Conservation (phyloP, 2,888 invertebrate genomes). For the Ernsta delagoae region DNA sequence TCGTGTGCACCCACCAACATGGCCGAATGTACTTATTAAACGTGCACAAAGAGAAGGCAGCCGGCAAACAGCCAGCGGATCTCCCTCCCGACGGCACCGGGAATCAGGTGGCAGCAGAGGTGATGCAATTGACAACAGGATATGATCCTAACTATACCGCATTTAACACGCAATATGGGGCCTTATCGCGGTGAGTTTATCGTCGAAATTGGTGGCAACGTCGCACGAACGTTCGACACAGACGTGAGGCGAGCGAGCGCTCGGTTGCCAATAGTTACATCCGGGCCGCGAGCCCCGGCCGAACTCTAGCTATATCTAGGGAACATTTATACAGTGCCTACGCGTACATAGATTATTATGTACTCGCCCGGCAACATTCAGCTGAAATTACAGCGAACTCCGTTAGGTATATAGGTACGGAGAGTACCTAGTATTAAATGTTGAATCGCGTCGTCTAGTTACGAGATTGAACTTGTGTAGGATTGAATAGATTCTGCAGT, state of each 20-base stretch:
- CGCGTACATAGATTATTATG: constrained; percentile 44
- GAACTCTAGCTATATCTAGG: constrained; percentile 44
- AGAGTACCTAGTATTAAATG: constrained; percentile 16
- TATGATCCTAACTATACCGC: constrained; percentile 46
- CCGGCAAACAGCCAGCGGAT: constrained; percentile 47
- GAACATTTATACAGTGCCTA: constrained; percentile 43
- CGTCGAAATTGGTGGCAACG: constrained; percentile 43
- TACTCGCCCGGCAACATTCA: constrained; percentile 42
- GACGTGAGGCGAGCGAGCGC: constrained; percentile 39
- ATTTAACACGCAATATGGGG: constrained; percentile 43
- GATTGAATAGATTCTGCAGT: neutral
- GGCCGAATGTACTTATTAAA: constrained; percentile 53
- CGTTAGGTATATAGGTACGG: constrained; percentile 16
- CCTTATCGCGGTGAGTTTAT: constrained; percentile 44
- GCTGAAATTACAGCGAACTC: constrained; percentile 41
- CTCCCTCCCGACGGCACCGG: constrained; percentile 48
- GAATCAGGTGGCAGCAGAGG: constrained; percentile 56
- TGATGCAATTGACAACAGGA: constrained; percentile 53
- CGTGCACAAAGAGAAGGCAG: constrained; percentile 51
- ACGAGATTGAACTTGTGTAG: constrained; percentile 11
- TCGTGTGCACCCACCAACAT: constrained; percentile 52
- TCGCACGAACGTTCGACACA: constrained; percentile 16
- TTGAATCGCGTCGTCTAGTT: constrained; percentile 14
- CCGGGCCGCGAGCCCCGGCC: constrained; percentile 51
- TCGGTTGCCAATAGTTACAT: constrained; percentile 60